Percentiles rank a stretch among this genome's conserved stretches.
phyloP scores from a whole-genome alignment of 1,140 invertebrate genomes.

The Trichomalopsis sarcophagae region DNA sequence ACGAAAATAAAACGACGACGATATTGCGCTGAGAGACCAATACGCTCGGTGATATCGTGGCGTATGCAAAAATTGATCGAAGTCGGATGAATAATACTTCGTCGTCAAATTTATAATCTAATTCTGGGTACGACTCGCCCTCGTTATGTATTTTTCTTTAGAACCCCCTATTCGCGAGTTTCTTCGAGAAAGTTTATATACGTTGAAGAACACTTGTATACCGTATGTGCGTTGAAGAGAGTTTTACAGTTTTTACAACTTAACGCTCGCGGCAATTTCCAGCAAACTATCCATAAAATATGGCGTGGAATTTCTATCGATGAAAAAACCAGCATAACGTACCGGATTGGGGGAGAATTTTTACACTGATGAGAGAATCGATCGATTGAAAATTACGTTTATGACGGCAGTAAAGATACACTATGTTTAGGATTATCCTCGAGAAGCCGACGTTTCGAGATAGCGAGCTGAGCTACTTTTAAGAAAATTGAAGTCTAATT shows the following conservation, averaged over 20 bases:
- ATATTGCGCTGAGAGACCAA: no score
- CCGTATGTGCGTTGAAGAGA: not conserved
- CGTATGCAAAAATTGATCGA: no score
- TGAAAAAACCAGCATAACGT: not conserved
- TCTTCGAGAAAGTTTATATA: not conserved
- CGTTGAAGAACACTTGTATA: no score
- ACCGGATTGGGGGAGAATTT: not conserved
- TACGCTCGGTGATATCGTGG: no score
- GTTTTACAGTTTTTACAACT: not conserved
- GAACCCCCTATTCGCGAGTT: not conserved
- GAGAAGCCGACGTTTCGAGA: not conserved
- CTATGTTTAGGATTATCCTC: not conserved
- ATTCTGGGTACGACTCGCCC: no score
- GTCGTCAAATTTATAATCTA: not conserved
- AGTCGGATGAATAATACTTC: no score
- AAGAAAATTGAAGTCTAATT: not conserved
- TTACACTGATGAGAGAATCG: not conserved
- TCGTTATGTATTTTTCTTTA: not conserved
- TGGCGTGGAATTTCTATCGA: not conserved
- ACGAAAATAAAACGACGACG: no score
- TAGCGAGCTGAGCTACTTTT: not conserved
- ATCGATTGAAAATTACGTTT: constrained; percentile 13
- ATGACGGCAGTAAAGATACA: not conserved
- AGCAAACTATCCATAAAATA: not conserved
- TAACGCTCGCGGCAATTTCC: not conserved